phyloP scores from a whole-genome alignment of 2,113 vertebrate species.

The Dipodomys merriami region DNA sequence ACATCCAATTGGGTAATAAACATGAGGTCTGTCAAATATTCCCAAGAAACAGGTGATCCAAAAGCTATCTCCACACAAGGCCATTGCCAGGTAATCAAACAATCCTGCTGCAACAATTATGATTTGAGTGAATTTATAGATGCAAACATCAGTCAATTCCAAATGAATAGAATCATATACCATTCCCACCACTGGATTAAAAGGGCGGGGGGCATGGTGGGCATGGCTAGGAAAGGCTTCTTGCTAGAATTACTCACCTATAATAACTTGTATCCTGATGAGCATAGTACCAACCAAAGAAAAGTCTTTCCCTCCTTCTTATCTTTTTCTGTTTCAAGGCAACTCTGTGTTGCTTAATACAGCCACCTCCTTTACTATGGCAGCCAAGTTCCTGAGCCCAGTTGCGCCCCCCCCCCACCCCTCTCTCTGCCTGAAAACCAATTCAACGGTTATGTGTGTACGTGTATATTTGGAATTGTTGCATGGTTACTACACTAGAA shows the following conservation, averaged over 20 bases:
- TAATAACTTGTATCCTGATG: slow-evolving; percentile 40
- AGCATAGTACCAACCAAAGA: slow-evolving; percentile 35
- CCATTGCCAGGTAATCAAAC: slow-evolving; percentile 89
- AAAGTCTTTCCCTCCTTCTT: slow-evolving; percentile 42
- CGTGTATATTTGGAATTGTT: slow-evolving; percentile 53
- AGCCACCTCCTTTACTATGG: slow-evolving; percentile 53
- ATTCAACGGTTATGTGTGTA: slow-evolving; percentile 53
- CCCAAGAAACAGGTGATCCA: slow-evolving; percentile 89
- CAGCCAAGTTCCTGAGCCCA: slow-evolving; percentile 15
- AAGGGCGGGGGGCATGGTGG: background rate
- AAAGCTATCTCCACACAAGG: slow-evolving; percentile 87
- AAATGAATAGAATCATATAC: slow-evolving; percentile 77
- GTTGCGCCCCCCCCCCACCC: slow-evolving; percentile 46
- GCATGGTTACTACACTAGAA: slow-evolving; percentile 52
- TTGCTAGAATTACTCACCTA: slow-evolving; percentile 60
- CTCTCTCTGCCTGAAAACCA: slow-evolving; percentile 67
- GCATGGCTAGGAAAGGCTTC: slow-evolving; percentile 12
- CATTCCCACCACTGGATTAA: slow-evolving; percentile 74
- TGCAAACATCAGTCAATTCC: slow-evolving; percentile 86
- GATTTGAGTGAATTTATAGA: slow-evolving; percentile 84
- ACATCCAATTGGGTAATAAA: slow-evolving; percentile 91
- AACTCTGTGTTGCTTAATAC: slow-evolving; percentile 60
- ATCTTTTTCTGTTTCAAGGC: slow-evolving; percentile 56
- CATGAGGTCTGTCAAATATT: slow-evolving; percentile 88
- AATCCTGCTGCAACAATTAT: slow-evolving; percentile 88